A percentile compares a stretch with the other conserved stretches of the same genome.
Conservation (phyloP, 2,113 vertebrate genomes). For the Equus przewalskii region DNA sequence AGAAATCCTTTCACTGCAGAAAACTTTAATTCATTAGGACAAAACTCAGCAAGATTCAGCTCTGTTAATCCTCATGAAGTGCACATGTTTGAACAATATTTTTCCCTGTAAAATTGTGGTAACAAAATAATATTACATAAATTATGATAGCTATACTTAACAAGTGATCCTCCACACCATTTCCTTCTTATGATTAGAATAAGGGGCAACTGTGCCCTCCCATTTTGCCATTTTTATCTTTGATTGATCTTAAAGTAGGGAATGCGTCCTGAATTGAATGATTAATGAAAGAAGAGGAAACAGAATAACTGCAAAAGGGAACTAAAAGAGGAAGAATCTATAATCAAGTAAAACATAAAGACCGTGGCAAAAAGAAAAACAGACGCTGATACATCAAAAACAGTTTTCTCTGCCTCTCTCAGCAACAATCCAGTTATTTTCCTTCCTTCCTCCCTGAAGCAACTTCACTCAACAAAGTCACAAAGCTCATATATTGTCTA, state of each 20-base stretch:
- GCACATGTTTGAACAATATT: neutral
- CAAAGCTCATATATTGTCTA: neutral
- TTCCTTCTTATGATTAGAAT: neutral
- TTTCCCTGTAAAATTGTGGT: neutral
- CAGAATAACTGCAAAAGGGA: neutral
- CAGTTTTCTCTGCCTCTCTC: neutral
- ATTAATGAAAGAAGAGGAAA: neutral
- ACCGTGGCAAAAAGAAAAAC: neutral
- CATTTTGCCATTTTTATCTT: neutral
- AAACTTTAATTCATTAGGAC: constrained; percentile 20
- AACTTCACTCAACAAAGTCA: neutral
- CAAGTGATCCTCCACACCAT: neutral
- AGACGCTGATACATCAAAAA: neutral
- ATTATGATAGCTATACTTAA: neutral
- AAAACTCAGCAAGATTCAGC: neutral
- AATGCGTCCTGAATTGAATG: neutral
- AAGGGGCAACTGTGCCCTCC: neutral
- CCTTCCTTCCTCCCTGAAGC: neutral
- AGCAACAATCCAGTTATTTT: neutral
- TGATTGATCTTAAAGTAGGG: neutral
- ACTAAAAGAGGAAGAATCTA: neutral
- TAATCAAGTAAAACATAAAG: neutral
- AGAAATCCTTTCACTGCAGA: constrained; percentile 24
- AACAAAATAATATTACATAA: neutral
- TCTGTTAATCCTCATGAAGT: neutral